Conservation (phyloP, 2,797 vertebrate genomes). For the Notolepis coatsorum region DNA sequence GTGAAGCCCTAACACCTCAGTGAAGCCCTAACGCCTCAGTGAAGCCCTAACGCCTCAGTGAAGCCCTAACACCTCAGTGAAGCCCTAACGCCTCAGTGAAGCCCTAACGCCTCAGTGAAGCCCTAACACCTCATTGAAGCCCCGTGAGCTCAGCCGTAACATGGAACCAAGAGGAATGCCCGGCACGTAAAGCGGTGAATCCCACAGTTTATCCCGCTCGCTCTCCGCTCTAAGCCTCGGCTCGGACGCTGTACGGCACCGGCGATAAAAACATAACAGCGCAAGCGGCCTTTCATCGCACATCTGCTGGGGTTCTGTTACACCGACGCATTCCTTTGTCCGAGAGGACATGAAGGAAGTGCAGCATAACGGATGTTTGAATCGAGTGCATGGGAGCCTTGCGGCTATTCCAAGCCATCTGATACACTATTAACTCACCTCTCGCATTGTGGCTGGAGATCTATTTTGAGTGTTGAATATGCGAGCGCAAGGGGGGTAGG, state of each 20-base stretch:
- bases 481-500: constrained; percentile 1
- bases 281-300: background rate
- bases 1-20: too few species aligned
- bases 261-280: too few species aligned
- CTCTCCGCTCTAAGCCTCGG: background rate
- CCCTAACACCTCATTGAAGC: constrained; percentile 6
- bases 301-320: background rate
- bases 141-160: background rate
- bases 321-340: background rate
- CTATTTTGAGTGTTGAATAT: constrained; percentile 45
- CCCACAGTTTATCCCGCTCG: constrained; percentile 18
- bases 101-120: too few species aligned
- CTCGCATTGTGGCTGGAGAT: constrained; percentile 8
- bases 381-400: background rate
- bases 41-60: too few species aligned
- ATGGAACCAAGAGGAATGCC: constrained; percentile 36
- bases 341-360: background rate
- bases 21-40: too few species aligned
- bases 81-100: too few species aligned
- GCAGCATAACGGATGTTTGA: background rate
- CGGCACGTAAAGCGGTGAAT: constrained; percentile 14
- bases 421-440: constrained; percentile 38
- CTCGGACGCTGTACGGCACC: constrained; percentile 21
- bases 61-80: too few species aligned
- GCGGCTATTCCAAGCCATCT: constrained; percentile 23